Evolutionary conservation across 2,797 vertebrate species (phyloP), one percentile per base, ranked within the genome.

Genomic region (Sparus aurata): DNA sequence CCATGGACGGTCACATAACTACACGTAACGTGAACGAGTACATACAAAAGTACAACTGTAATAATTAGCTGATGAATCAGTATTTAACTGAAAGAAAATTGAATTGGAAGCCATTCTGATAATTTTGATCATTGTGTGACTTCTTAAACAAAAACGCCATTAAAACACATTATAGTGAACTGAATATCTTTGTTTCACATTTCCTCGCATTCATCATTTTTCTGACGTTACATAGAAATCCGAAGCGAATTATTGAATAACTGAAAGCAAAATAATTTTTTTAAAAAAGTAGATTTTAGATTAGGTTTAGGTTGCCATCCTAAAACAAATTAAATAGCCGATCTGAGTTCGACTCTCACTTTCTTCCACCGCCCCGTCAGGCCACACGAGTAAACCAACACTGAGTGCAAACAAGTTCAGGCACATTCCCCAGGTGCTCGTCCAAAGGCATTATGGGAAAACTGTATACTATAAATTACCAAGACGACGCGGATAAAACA

Each of bases 361-460:
- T 60, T 30, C 18, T 18, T 27, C 25, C 45, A 49, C 41, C 18
- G 30, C 59, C 27, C 23, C 1, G 52, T 27, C 55, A 22, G 49
- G 53, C 16, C 17, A 4, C n/a, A 6, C 11, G 9, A 20, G 12
- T 13, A 30, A 45, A 38, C 34, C 30, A 34, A 18, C 23, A 17
- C 20, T 18, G 16, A 47, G 23, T 1, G 10, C 60, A 46, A 67
- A 27, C 58, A 45, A 8, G 62, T 30, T 58, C 34, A 11, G 25
- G n/a, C 17, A n/a, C 30, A 52, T 47, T 50, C 30, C 8, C 47
- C 49, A 52, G 64, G 41, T 50, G 63, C 16, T 5, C 62, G 34
- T 66, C 55, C 0, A 20, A n/a, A 17, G 15, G 43, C 18, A 58
- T 66, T 43, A 41, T 62, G 67, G 63, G 41, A 79, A 64, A 34